A percentile compares a stretch with the other conserved stretches of the same genome.
phyloP scores from a whole-genome alignment of 2,113 vertebrate genomes.

The Chlorocebus sabaeus region DNA sequence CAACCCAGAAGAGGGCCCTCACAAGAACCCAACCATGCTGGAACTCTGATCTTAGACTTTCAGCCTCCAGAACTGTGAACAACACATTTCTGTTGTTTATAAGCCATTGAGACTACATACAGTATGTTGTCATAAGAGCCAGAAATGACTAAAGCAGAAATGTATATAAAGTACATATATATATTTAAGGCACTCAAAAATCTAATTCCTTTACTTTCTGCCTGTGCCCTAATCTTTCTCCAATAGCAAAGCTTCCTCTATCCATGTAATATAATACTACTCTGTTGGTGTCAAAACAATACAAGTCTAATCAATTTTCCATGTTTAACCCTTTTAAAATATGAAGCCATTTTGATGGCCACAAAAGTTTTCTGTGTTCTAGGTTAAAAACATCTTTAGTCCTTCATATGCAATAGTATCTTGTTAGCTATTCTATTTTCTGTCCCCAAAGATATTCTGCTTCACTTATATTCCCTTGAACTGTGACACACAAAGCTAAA shows the following conservation, averaged over 20 bases:
- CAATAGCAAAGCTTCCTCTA: background rate
- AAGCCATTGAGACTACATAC: background rate
- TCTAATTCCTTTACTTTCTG: background rate
- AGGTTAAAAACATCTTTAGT: conserved; percentile 10
- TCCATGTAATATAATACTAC: background rate
- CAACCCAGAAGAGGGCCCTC: background rate
- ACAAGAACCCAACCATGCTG: background rate
- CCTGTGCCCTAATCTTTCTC: background rate
- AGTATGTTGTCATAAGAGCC: background rate
- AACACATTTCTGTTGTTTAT: background rate
- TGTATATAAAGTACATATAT: background rate
- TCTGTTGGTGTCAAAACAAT: background rate
- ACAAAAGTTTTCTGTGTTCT: background rate
- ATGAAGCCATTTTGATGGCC: background rate
- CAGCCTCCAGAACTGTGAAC: background rate
- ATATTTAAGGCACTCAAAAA: background rate
- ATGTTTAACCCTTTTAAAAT: conserved; percentile 42
- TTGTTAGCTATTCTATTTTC: background rate
- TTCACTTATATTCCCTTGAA: conserved; percentile 22
- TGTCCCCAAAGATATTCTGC: background rate
- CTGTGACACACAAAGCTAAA: background rate
- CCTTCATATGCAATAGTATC: background rate
- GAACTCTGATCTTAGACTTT: background rate
- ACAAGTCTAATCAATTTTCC: background rate
- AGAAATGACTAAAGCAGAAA: background rate